Base-by-base conservation (phyloP, 2,888 invertebrate species). In the Metalampra italica region DNA sequence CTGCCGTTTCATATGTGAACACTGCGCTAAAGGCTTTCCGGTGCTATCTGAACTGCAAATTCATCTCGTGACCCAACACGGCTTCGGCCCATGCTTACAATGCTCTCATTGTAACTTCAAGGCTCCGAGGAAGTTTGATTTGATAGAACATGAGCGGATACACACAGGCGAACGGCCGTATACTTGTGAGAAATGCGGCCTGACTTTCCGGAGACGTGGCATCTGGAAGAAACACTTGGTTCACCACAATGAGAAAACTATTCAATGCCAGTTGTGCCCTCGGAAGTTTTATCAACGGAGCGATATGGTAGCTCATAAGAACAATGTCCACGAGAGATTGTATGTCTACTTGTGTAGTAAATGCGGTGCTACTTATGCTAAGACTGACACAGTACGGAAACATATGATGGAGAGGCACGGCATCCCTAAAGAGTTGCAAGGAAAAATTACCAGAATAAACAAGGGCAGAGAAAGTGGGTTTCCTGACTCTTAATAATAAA, bases 151-250 rank as follows among this genome's bases (percentile, higher is more conserved):
- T 53, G 68, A 75, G 29, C 52, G 87, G 8, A 47, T 84, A 8
- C 88, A 88, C 47, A 78, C 86, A 0, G 87, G 86, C 0, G 87
- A 87, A 49, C 51, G 87, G 29, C 88, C 88, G 0, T 87, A 79
- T 34, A 71, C 83, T 0, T 88, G 88, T 53, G 85, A 86, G 1
- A 77, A 81, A 47, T 88, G 88, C 13, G 86, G 86, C 0, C 52
- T 85, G 3, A 85, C 82, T 0, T 88, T 87, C 62, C 73, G 85
- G 1, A 64, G 85, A 49, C 63, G 71, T 49, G 77, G 75, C 0
- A 78, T 85, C 39, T 85, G 81, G 76, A 76, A 59, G 12, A 83
- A 81, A 13, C 88, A 88, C 56, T 57, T 82, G 13, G 59, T 80
- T 13, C 68, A 72, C 44, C 87, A 88, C 44, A 63, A 64, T 1